Evolutionary conservation across 2,797 vertebrate genomes (phyloP).

Genomic region (Leuciscus waleckii): DNA sequence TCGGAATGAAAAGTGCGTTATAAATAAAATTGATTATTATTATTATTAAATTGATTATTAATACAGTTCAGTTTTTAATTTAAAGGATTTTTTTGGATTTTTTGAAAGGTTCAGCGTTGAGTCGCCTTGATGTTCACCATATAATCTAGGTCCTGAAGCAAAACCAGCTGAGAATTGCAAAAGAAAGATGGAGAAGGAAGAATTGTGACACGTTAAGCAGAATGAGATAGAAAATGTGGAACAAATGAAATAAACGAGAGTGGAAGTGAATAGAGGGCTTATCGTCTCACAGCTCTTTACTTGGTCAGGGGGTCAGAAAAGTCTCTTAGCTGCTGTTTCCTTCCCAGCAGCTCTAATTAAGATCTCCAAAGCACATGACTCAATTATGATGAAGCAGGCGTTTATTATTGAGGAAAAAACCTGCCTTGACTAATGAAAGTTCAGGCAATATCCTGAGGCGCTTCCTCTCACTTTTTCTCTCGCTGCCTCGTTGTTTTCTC

Average conservation of each 20-base stretch:
- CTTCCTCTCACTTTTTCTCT: slow-evolving; percentile 44
- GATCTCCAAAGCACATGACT: slow-evolving; percentile 64
- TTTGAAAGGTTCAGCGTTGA: not conserved
- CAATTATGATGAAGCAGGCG: slow-evolving; percentile 44
- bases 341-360: slow-evolving; percentile 67
- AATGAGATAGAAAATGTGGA: slow-evolving; percentile 49
- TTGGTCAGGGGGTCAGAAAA: slow-evolving; percentile 59
- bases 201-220: not conserved
- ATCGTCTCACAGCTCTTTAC: slow-evolving; percentile 24
- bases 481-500: slow-evolving; percentile 13
- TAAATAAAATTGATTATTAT: no score
- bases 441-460: slow-evolving; percentile 57
- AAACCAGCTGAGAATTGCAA: not conserved
- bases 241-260: slow-evolving; percentile 56
- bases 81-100: not conserved
- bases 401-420: slow-evolving; percentile 16
- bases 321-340: slow-evolving; percentile 54
- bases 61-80: not conserved
- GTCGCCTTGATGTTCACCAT: not conserved
- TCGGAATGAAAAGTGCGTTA: no score
- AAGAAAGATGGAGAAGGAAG: not conserved
- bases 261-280: slow-evolving; percentile 45
- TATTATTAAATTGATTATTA: no score
- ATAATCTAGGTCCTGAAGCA: not conserved
- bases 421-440: slow-evolving; percentile 58